A percentile compares a stretch with the other conserved stretches of the same genome.
Evolutionary conservation across 2,888 invertebrate genomes (phyloP).

Genomic region (Camponotus fellah): DNA sequence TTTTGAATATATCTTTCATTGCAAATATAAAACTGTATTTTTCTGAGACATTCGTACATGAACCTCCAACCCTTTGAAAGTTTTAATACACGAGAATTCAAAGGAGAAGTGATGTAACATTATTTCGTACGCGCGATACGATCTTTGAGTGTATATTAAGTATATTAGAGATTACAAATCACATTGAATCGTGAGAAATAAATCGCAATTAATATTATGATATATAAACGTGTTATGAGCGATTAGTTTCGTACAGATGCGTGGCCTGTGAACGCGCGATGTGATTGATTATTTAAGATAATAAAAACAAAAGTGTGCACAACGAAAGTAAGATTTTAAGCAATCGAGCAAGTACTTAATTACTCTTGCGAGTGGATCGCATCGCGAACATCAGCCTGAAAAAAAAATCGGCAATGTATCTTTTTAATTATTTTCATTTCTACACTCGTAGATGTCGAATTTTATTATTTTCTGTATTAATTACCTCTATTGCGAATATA

Average conservation of each 20-base stretch:
- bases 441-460: constrained; percentile 20
- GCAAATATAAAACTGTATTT: constrained; percentile 24
- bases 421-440: constrained; percentile 13
- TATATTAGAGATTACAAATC: constrained; percentile 37
- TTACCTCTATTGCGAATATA: background rate
- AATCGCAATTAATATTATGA: constrained; percentile 29
- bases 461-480: background rate
- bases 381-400: constrained; percentile 13
- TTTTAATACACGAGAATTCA: constrained; percentile 19
- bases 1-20: background rate
- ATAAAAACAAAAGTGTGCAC: constrained; percentile 62
- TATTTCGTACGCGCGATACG: constrained; percentile 36
- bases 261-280: constrained; percentile 24
- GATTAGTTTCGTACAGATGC: constrained; percentile 34
- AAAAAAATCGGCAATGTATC: background rate
- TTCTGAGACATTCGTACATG: constrained; percentile 36
- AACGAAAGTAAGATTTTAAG: constrained; percentile 74
- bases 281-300: constrained; percentile 61
- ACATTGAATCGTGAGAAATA: constrained; percentile 28
- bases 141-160: constrained; percentile 40
- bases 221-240: constrained; percentile 3
- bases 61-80: constrained; percentile 30
- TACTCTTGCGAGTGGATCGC: constrained; percentile 1
- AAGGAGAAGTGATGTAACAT: constrained; percentile 41
- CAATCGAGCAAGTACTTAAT: constrained; percentile 10